Evolutionary conservation across 1,140 invertebrate species (phyloP).

Genomic region (Sitodiplosis mosellana): DNA sequence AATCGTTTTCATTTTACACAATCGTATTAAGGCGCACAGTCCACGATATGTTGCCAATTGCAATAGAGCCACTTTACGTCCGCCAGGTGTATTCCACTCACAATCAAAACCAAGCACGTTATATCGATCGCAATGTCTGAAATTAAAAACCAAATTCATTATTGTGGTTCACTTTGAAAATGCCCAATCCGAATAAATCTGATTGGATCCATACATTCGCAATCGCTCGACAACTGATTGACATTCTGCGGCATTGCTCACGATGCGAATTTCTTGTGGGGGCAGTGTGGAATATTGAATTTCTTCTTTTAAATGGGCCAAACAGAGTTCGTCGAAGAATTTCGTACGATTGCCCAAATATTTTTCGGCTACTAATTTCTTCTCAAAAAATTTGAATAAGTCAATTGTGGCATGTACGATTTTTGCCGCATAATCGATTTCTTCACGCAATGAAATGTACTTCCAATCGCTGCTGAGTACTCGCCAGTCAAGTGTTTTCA

Average conservation of each 20-base stretch:
- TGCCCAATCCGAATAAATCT: too few relatives aligned
- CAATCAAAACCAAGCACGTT: slow-evolving; percentile 46
- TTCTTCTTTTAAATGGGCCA: not conserved
- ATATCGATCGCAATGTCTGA: slow-evolving; percentile 16
- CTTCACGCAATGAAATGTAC: not conserved
- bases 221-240: not conserved
- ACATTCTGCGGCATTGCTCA: not conserved
- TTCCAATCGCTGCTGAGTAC: not conserved
- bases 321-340: not conserved
- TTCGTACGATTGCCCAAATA: not conserved
- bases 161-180: too few relatives aligned
- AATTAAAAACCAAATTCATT: not conserved
- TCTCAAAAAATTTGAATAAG: not conserved
- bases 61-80: slow-evolving; percentile 36
- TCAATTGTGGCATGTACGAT: not conserved
- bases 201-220: not conserved
- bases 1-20: slow-evolving; percentile 35
- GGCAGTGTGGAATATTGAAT: not conserved
- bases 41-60: slow-evolving; percentile 42
- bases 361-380: not conserved
- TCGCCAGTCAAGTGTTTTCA: not conserved
- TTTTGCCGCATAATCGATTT: not conserved
- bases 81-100: slow-evolving; percentile 42
- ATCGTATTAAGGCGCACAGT: slow-evolving; percentile 38
- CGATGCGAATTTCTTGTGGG: not conserved